These are phyloP conservation scores for Agriopis leucophaearia DNA, from an alignment of 2,888 invertebrate species.

Conservation along the genomic window DNA sequence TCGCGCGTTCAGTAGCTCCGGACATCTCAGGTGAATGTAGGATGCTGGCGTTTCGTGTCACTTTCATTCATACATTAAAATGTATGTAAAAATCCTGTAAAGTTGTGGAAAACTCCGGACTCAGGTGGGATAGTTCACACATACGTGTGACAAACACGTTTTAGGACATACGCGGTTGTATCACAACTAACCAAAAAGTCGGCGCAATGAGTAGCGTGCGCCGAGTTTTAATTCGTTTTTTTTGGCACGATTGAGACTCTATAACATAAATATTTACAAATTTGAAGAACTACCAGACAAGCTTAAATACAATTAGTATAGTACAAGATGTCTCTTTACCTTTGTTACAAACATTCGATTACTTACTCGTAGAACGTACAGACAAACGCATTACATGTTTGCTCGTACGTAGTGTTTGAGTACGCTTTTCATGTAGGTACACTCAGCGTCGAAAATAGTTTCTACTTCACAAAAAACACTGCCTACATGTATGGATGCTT, in stretches of 20 bases:
- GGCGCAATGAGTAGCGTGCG: too few relatives aligned
- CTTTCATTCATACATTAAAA: background rate
- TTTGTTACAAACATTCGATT: constrained; percentile 13
- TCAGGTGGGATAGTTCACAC: too few relatives aligned
- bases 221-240: too few relatives aligned
- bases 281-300: too few relatives aligned
- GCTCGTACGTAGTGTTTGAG: constrained; percentile 48
- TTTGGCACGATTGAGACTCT: too few relatives aligned
- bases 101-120: too few relatives aligned
- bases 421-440: constrained; percentile 38
- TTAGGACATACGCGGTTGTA: too few relatives aligned
- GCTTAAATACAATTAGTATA: constrained; percentile 3
- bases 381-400: constrained; percentile 42
- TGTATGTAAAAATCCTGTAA: background rate
- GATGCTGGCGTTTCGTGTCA: background rate
- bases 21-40: background rate
- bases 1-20: background rate
- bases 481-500: too few relatives aligned
- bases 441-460: constrained; percentile 5
- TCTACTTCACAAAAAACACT: background rate
- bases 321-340: background rate
- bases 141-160: too few relatives aligned
- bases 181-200: too few relatives aligned
- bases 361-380: constrained; percentile 38
- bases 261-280: too few relatives aligned